Evolutionary conservation across 2,797 vertebrate species (phyloP).

Genomic region (Onychomys arenicola): DNA sequence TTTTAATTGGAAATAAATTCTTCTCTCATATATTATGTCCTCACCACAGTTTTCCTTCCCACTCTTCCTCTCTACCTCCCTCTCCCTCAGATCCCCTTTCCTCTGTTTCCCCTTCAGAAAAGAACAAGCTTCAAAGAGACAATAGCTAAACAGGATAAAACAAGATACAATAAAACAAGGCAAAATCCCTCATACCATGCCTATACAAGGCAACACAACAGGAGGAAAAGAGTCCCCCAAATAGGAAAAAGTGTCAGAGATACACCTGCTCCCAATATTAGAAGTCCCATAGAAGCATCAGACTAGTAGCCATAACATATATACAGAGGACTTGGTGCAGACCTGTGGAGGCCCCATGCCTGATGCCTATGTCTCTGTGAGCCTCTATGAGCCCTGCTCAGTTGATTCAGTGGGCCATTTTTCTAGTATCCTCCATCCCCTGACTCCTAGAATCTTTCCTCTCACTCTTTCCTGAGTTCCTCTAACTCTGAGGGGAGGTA

Average conservation of each 20-base stretch:
- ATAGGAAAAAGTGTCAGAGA: neutral
- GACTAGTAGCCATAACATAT: neutral
- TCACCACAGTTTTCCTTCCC: neutral
- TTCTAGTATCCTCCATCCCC: neutral
- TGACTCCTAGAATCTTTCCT: neutral
- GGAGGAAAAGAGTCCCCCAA: neutral
- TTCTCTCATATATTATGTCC: neutral
- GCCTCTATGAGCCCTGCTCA: neutral
- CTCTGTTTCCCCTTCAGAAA: neutral
- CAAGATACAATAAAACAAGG: neutral
- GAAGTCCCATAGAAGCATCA: too few species aligned
- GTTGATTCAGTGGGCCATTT: neutral
- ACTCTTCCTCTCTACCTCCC: neutral
- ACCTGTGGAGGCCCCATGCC: neutral
- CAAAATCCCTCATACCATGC: neutral
- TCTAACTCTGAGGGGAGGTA: neutral
- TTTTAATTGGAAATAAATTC: neutral
- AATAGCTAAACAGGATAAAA: neutral
- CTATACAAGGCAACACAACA: neutral
- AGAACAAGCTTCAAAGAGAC: neutral
- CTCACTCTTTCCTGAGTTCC: too few species aligned
- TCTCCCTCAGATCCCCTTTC: neutral
- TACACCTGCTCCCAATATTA: neutral
- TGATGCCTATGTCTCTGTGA: neutral
- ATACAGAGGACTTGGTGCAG: neutral